phyloP scores from a whole-genome alignment of 2,113 vertebrate species.

The Rhipidura dahli region DNA sequence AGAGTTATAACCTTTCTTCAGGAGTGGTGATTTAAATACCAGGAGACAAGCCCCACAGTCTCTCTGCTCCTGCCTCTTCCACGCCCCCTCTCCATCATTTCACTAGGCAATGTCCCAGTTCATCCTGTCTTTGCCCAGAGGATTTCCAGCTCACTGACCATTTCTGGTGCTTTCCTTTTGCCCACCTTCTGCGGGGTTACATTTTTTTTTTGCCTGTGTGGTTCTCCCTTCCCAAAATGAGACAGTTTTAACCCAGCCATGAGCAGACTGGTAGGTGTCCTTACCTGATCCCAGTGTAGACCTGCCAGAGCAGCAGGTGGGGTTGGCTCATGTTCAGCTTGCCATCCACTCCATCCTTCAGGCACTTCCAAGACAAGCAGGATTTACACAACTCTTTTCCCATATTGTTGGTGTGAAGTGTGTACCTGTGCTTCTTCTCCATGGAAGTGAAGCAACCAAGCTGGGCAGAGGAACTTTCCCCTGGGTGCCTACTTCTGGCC shows the following conservation, averaged over 20 bases:
- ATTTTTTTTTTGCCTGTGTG: not conserved
- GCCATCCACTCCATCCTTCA: not conserved
- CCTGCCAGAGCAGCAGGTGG: not conserved
- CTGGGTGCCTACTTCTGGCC: not conserved
- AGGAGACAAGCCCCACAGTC: not conserved
- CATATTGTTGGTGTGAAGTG: rapidly evolving
- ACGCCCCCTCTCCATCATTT: not conserved
- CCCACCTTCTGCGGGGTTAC: not conserved
- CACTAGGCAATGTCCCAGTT: not conserved
- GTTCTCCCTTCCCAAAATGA: not conserved
- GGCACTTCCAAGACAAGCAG: not conserved
- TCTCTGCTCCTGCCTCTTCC: not conserved
- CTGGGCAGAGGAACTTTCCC: not conserved
- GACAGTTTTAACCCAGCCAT: not conserved
- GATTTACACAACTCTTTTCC: not conserved
- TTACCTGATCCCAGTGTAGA: not conserved
- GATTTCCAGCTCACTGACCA: not conserved
- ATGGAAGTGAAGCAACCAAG: not conserved
- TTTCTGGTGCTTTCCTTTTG: not conserved
- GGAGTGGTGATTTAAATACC: not conserved
- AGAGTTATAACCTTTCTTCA: not conserved
- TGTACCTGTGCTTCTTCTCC: not conserved
- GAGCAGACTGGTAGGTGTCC: not conserved
- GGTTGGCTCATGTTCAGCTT: not conserved
- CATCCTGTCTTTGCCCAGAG: not conserved